Conservation (phyloP, 1,140 invertebrate species). For the Macrotrachela quadricornifera region DNA sequence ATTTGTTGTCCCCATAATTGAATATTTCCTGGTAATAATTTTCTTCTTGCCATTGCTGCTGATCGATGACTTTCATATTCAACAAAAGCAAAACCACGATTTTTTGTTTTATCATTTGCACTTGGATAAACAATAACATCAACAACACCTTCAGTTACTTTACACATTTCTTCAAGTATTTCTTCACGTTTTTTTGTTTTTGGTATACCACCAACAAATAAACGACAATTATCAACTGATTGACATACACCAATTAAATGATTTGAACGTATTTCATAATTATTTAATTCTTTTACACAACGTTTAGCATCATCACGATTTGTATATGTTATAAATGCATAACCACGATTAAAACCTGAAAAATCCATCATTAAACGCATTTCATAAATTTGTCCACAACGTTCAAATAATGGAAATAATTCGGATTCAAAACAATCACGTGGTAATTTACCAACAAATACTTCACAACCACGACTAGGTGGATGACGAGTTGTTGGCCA, state of each 20-base stretch:
- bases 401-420: constrained; percentile 50
- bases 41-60: constrained; percentile 55
- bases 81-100: constrained; percentile 64
- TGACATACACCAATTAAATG: constrained; percentile 48
- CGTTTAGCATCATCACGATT: constrained; percentile 37
- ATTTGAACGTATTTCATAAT: constrained; percentile 43
- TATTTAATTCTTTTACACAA: constrained; percentile 42
- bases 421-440: constrained; percentile 55
- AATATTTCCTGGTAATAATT: constrained; percentile 45
- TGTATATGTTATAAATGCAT: constrained; percentile 54
- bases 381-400: constrained; percentile 43
- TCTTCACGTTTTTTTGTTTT: constrained; percentile 45
- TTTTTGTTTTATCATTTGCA: constrained; percentile 38
- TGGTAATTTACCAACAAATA: constrained; percentile 61
- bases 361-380: constrained; percentile 62
- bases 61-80: constrained; percentile 55
- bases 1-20: constrained; percentile 48
- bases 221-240: constrained; percentile 57
- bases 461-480: constrained; percentile 41
- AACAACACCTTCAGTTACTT: constrained; percentile 44
- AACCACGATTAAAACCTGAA: constrained; percentile 52
- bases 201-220: constrained; percentile 61
- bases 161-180: constrained; percentile 43
- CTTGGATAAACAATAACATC: constrained; percentile 53
- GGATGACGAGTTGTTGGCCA: constrained; percentile 21